Percentiles rank a stretch among this genome's conserved stretches.
These are phyloP conservation scores for Cettia cetti DNA, from an alignment of 2,113 vertebrate genomes.

Conservation along the genomic window DNA sequence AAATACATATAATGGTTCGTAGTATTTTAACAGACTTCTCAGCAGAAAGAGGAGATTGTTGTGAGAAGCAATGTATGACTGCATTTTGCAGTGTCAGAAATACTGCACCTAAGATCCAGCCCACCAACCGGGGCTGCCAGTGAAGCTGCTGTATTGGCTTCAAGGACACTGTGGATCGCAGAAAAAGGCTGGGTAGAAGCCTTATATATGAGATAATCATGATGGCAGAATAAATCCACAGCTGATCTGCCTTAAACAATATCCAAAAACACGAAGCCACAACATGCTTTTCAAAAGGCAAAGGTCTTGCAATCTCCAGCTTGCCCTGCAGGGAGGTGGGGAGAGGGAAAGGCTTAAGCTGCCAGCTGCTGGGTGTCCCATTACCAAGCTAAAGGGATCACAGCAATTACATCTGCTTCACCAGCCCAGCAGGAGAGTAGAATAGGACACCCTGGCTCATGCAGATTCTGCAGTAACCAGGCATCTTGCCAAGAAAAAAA, in stretches of 20 bases:
- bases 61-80: not conserved
- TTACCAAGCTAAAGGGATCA: not conserved
- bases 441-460: conserved; percentile 22
- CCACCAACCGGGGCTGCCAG: not conserved
- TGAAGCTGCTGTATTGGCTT: not conserved
- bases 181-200: not conserved
- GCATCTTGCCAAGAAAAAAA: conserved; percentile 31
- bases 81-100: not conserved
- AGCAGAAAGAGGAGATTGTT: not conserved
- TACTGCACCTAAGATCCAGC: not conserved
- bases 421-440: conserved; percentile 16
- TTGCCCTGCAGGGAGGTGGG: not conserved
- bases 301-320: not conserved
- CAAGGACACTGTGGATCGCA: not conserved
- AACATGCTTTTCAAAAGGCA: not conserved
- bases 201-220: not conserved
- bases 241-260: not conserved
- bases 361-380: not conserved
- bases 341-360: not conserved
- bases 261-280: not conserved
- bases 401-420: conserved; percentile 21
- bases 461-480: conserved; percentile 30
- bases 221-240: not conserved
- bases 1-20: not conserved
- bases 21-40: not conserved